Evolutionary conservation across 2,113 vertebrate species (phyloP), one percentile per base, ranked within the genome.

Genomic region (Chionis minor): DNA sequence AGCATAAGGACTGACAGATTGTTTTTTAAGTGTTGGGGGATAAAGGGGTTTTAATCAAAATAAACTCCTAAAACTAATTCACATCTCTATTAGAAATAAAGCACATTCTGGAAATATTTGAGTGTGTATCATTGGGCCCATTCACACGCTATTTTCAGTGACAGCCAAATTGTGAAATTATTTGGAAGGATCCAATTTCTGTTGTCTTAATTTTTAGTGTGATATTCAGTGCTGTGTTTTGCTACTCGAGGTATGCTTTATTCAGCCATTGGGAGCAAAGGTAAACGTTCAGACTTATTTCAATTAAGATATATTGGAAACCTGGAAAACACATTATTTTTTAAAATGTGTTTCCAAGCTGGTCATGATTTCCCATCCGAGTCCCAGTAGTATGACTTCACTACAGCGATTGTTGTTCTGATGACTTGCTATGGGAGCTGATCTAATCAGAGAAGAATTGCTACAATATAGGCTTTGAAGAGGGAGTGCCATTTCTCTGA

Each of bases 381-480:
- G 63, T 98, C 97, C 94, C 97, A 97, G 85, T 96, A 86, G 67
- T 83, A 98, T 98, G 98, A 99, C 98, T 98, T 99, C 98, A 99
- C 90, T 97, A 59, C 80, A 84, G 92, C 4, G 11, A 94, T 96
- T 97, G 86, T 98, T 98, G 96, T 96, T 88, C 95, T 96, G 96
- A 96, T 98, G 98, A 95, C 97, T 98, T 97, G 96, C 97, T 96
- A 49, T 97, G 97, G 97, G 96, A 97, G 94, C 96, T 98, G 98
- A 98, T 97, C 98, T 98, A 98, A 98, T 97, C 97, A 95, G 96
- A 96, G 97, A 98, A 98, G 97, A 98, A 98, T 98, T 97, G 96
- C 74, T 97, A 91, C 74, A 74, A 67, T 97, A 96, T 94, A 95
- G 96, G 84, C 97, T 94, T 96, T 97, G 95, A 97, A 95, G 94